phyloP scores from a whole-genome alignment of 2,888 invertebrate species.

The Dicyrtomina minuta region DNA sequence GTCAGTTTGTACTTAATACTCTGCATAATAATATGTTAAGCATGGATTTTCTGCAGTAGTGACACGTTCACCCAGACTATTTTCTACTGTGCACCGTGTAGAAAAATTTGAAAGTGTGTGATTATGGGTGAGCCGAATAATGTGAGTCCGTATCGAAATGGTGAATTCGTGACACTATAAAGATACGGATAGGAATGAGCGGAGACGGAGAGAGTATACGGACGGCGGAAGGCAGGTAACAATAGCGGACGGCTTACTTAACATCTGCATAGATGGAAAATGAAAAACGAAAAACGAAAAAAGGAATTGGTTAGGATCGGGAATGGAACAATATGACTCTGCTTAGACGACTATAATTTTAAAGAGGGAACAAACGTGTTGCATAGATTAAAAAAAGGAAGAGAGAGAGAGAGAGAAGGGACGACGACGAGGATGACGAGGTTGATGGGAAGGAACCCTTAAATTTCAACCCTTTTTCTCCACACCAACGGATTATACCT shows the following conservation, averaged over 20 bases:
- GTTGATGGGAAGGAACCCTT: slow-evolving; percentile 28
- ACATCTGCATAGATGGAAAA: slow-evolving; percentile 16
- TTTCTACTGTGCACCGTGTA: too few relatives aligned
- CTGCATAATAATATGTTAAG: too few relatives aligned
- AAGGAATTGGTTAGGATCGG: slow-evolving; percentile 6
- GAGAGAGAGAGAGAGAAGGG: slow-evolving; percentile 10
- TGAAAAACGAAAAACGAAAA: slow-evolving; percentile 10
- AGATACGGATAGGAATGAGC: too few relatives aligned
- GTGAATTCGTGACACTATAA: too few relatives aligned
- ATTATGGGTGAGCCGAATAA: too few relatives aligned
- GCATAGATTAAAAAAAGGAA: slow-evolving; percentile 25
- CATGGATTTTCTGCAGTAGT: too few relatives aligned
- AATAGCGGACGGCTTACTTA: neutral
- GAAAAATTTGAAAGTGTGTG: too few relatives aligned
- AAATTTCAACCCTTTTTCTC: slow-evolving; percentile 35
- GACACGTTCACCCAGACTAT: too few relatives aligned
- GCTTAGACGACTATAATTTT: slow-evolving; percentile 25
- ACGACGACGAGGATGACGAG: neutral
- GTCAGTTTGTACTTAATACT: too few relatives aligned
- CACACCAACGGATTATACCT: slow-evolving; percentile 6
- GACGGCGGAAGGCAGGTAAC: neutral
- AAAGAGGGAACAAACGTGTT: slow-evolving; percentile 29
- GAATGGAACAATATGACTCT: slow-evolving; percentile 5
- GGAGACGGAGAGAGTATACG: too few relatives aligned
- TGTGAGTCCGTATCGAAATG: too few relatives aligned